Evolutionary conservation across 2,113 vertebrate species (phyloP), one percentile per base, ranked within the genome.

Genomic region (Gulo gulo): DNA sequence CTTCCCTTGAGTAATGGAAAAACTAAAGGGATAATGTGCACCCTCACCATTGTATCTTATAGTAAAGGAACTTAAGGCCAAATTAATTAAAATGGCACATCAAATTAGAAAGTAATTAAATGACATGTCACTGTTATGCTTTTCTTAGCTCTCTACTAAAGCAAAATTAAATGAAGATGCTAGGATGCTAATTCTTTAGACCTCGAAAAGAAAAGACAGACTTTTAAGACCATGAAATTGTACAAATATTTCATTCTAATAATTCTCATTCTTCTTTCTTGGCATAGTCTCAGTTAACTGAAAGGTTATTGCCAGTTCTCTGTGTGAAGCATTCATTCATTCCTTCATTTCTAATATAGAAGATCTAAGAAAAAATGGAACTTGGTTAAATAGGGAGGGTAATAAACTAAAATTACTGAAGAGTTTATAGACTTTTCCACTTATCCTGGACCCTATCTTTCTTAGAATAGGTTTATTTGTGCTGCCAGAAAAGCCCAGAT

Each of bases 51-150:
- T 71, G 50, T 88, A 90, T 95, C 50, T 88, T 97, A 69, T 26
- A 76, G 36, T 61, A 80, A 29, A 39, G 55, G 34, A 90, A 87
- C 50, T 97, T 98, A 93, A 93, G 36, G 47, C 47, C 55, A 95
- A 93, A 97, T 96, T 95, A 97, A 98, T 98, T 97, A 91, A 97
- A 98, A 91, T 97, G 88, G 65, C 92, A 94, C 36, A 71, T 86
- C 78, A 86, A 95, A 67, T 91, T 52, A 94, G 57, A 96, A 97
- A 89, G 57, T 91, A 97, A 97, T 97, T 97, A 94, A 83, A 59
- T 83, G 23, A 61, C 55, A 94, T 93, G 52, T 91, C 81, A 94
- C 26, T 89, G 29, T 86, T 87, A 90, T 94, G 65, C 55, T 95
- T 18, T 80, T 91, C 26, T 16, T 65, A 78, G 52, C 20, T 76